Evolutionary conservation across 2,888 invertebrate species (phyloP).

Genomic region (Drosophila siamana): DNA sequence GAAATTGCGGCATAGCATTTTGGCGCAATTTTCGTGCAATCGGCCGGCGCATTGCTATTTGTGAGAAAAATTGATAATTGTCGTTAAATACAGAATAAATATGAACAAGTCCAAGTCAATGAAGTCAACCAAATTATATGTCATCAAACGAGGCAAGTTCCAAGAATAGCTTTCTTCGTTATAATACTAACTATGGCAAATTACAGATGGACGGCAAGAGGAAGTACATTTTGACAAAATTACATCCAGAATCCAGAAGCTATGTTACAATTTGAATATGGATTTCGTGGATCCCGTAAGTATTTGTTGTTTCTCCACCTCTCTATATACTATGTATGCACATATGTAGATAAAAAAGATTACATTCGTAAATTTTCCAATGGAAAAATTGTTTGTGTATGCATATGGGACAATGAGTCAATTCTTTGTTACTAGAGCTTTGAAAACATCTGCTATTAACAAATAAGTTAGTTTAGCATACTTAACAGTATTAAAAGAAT

Average conservation of each 20-base stretch:
- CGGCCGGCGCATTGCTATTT: background rate
- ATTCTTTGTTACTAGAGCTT: background rate
- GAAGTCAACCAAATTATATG: constrained; percentile 82
- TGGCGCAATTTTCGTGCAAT: constrained; percentile 40
- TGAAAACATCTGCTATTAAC: background rate
- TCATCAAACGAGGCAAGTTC: constrained; percentile 86
- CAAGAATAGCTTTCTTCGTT: background rate
- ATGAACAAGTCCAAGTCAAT: constrained; percentile 46
- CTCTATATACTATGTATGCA: background rate
- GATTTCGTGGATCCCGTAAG: constrained; percentile 98
- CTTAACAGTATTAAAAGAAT: background rate
- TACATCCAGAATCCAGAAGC: constrained; percentile 96
- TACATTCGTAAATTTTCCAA: background rate
- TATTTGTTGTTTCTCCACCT: background rate
- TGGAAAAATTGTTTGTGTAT: background rate
- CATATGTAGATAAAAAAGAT: background rate
- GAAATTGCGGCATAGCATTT: constrained; percentile 20
- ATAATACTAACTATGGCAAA: background rate
- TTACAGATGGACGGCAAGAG: constrained; percentile 94
- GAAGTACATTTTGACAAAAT: constrained; percentile 99
- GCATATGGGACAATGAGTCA: background rate
- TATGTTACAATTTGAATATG: constrained; percentile 97
- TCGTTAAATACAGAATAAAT: constrained; percentile 4
- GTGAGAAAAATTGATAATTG: background rate
- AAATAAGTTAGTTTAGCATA: background rate